These are phyloP conservation scores for Lasioglossum figueresi DNA, from an alignment of 2,888 invertebrate genomes.

Conservation along the genomic window DNA sequence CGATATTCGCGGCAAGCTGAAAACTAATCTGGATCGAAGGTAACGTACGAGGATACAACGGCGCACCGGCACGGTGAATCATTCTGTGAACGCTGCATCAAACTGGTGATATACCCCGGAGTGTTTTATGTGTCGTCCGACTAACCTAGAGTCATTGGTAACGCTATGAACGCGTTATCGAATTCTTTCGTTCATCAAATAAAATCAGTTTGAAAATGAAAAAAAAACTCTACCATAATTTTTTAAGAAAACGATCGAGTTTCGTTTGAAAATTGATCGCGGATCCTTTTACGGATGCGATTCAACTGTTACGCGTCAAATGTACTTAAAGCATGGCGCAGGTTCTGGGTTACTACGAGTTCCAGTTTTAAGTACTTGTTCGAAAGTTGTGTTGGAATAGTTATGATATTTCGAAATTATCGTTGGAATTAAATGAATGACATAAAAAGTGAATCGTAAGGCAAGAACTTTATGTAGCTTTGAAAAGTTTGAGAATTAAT, in stretches of 20 bases:
- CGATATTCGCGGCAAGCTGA: constrained; percentile 55
- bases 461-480: background rate
- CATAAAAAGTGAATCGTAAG: background rate
- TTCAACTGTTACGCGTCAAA: background rate
- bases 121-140: background rate
- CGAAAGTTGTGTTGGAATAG: background rate
- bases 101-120: constrained; percentile 36
- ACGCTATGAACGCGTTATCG: too few species aligned
- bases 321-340: background rate
- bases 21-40: constrained; percentile 75
- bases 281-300: background rate
- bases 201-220: too few species aligned
- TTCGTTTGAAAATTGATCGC: background rate
- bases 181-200: too few species aligned
- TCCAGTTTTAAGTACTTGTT: background rate
- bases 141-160: background rate
- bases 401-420: background rate
- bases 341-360: background rate
- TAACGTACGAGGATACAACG: constrained; percentile 69
- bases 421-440: background rate
- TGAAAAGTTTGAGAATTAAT: background rate
- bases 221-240: too few species aligned
- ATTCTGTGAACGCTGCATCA: constrained; percentile 55
- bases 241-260: too few species aligned
- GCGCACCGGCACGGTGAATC: constrained; percentile 51